These are phyloP conservation scores for Fistularia tabacaria DNA, from an alignment of 2,797 vertebrate species.

Conservation along the genomic window DNA sequence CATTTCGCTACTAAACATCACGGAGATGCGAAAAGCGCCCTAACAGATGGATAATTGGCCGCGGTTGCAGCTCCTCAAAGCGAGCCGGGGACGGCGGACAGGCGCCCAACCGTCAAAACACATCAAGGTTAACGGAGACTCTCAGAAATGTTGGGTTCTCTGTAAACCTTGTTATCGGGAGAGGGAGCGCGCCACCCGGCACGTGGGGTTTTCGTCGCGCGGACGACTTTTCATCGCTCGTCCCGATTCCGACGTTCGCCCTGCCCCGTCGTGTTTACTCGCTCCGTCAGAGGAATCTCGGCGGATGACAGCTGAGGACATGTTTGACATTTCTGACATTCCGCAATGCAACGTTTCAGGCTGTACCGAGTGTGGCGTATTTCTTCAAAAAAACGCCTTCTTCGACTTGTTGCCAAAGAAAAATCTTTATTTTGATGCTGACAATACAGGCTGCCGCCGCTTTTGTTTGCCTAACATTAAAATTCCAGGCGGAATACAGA, in stretches of 20 bases:
- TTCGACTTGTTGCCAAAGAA: conserved; percentile 23
- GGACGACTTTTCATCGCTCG: conserved; percentile 3
- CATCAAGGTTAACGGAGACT: conserved; percentile 49
- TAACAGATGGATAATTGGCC: conserved; percentile 49
- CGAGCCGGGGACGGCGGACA: conserved; percentile 30
- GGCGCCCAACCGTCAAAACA: conserved; percentile 44
- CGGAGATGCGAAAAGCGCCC: conserved; percentile 35
- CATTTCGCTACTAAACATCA: conserved; percentile 51
- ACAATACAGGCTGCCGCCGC: conserved; percentile 18
- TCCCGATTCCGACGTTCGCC: conserved; percentile 10
- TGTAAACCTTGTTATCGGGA: conserved; percentile 13
- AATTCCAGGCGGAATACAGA: conserved; percentile 23
- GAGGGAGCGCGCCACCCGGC: conserved; percentile 10
- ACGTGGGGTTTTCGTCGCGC: conserved; percentile 18
- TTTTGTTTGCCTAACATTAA: conserved; percentile 27
- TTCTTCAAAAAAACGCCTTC: conserved; percentile 23
- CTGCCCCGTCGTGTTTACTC: neutral
- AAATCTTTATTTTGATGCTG: conserved; percentile 25
- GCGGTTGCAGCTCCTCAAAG: conserved; percentile 32
- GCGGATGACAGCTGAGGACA: conserved; percentile 7
- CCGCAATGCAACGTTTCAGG: conserved; percentile 1
- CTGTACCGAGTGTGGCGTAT: conserved; percentile 3
- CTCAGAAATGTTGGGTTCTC: conserved; percentile 22
- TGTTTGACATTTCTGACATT: neutral
- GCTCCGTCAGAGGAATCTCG: neutral